Evolutionary conservation across 2,797 vertebrate species (phyloP).

Genomic region (Apogon hyalosoma): DNA sequence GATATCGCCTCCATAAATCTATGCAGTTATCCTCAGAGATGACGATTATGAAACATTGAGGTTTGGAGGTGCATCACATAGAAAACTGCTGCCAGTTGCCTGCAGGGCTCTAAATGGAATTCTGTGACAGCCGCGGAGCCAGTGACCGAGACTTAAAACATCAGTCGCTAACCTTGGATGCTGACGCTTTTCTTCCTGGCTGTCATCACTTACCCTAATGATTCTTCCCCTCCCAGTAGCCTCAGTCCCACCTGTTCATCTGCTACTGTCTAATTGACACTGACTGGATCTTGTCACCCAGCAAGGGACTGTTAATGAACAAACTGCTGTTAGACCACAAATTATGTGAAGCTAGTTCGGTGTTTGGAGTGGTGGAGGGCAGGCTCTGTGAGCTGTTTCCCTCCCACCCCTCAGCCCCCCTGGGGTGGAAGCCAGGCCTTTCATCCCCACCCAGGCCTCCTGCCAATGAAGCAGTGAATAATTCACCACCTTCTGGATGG

Average conservation of each 20-base stretch:
- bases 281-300: constrained; percentile 74
- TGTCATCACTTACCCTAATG: constrained; percentile 57
- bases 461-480: constrained; percentile 79
- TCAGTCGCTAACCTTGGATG: constrained; percentile 36
- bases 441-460: constrained; percentile 71
- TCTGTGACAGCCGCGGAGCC: constrained; percentile 5
- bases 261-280: constrained; percentile 70
- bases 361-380: constrained; percentile 42
- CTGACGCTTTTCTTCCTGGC: constrained; percentile 39
- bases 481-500: constrained; percentile 81
- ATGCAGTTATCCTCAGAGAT: background rate
- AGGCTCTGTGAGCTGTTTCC: constrained; percentile 61
- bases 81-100: background rate
- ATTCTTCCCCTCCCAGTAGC: constrained; percentile 58
- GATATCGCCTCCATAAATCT: background rate
- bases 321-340: constrained; percentile 72
- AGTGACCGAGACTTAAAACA: constrained; percentile 7
- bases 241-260: constrained; percentile 70
- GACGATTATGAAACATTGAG: background rate
- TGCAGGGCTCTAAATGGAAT: constrained; percentile 1
- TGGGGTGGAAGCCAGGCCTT: constrained; percentile 71
- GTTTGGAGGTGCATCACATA: background rate
- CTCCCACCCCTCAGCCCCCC: constrained; percentile 59
- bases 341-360: constrained; percentile 53
- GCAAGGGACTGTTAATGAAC: constrained; percentile 72